phyloP scores from a whole-genome alignment of 2,797 vertebrate genomes.

The Petrocephalus sullivani region DNA sequence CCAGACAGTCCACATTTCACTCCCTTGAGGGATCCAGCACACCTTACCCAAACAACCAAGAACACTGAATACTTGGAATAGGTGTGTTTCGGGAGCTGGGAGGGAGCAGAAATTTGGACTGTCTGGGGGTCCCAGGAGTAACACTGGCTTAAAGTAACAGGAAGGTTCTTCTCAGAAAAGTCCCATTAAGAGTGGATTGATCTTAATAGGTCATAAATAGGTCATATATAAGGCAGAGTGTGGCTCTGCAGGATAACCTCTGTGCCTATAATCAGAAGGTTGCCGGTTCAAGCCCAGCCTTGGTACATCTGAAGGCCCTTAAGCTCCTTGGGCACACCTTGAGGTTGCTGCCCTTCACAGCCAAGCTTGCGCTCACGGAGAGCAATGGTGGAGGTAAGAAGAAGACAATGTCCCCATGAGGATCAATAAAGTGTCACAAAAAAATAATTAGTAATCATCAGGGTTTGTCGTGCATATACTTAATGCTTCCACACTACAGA shows the following conservation, averaged over 20 bases:
- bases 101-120: neutral
- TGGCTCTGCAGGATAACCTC: no score
- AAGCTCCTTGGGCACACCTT: no score
- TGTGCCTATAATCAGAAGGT: no score
- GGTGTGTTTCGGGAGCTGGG: neutral
- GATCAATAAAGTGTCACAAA: no score
- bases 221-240: no score
- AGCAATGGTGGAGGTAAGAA: no score
- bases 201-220: neutral
- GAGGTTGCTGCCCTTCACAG: no score
- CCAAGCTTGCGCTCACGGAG: no score
- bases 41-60: neutral
- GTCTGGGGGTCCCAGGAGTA: neutral
- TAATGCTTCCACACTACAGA: neutral
- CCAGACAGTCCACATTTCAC: no score
- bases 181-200: constrained; percentile 33
- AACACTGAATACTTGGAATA: neutral
- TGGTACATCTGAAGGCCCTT: no score
- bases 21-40: neutral
- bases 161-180: constrained; percentile 28
- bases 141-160: constrained; percentile 8
- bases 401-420: no score
- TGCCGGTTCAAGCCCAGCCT: no score
- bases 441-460: neutral
- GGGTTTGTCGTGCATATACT: neutral